phyloP scores from a whole-genome alignment of 2,113 vertebrate species.

The Theristicus caerulescens region DNA sequence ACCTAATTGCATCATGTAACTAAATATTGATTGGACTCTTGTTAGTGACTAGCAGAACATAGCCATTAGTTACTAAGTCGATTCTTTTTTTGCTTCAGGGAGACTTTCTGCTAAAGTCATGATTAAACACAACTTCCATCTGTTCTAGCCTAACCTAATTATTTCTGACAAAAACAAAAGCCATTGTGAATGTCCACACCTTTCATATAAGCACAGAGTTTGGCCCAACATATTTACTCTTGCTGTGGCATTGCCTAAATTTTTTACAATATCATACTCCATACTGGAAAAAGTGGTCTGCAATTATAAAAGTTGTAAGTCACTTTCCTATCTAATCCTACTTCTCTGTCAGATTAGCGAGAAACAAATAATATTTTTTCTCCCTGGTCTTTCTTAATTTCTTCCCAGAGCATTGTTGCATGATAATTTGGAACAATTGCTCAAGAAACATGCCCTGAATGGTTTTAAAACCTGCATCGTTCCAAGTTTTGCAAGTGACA shows the following conservation, averaged over 20 bases:
- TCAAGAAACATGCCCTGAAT: neutral
- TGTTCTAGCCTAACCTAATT: neutral
- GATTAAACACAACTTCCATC: neutral
- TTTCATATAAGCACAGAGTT: neutral
- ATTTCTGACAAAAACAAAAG: neutral
- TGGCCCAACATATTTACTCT: accelerated
- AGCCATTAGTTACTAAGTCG: neutral
- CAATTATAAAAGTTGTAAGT: neutral
- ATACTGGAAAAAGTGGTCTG: neutral
- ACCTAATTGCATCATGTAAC: neutral
- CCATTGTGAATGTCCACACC: neutral
- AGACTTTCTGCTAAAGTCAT: neutral
- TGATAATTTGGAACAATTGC: neutral
- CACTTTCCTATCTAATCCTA: neutral
- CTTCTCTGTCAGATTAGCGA: neutral
- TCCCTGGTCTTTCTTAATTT: neutral
- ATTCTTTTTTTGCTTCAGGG: neutral
- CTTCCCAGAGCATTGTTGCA: neutral
- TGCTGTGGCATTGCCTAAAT: neutral
- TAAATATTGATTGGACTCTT: neutral
- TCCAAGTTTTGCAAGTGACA: neutral
- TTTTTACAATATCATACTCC: neutral
- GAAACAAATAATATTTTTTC: neutral
- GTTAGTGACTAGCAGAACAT: neutral
- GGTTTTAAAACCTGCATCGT: neutral